Percentiles rank a stretch among this genome's conserved stretches.
Evolutionary conservation across 92 coral and sea anemone genomes (phyloP).

Genomic region (Phenganax subtilis): DNA sequence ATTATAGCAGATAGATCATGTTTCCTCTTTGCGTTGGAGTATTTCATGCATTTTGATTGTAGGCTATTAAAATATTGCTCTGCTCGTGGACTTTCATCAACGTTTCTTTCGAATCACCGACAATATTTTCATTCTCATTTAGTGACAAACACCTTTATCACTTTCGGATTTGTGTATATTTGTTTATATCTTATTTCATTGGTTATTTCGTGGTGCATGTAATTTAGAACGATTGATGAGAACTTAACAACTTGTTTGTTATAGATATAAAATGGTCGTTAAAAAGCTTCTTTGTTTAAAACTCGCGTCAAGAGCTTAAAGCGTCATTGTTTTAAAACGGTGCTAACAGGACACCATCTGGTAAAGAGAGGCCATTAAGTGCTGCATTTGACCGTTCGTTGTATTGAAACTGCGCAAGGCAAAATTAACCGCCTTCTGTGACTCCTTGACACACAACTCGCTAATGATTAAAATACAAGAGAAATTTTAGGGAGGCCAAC

Average conservation of each 20-base stretch:
- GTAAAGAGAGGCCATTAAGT: conserved; percentile 18
- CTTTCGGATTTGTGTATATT: neutral
- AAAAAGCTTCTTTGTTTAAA: conserved; percentile 23
- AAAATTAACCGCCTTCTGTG: conserved; percentile 9
- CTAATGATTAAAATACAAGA: conserved; percentile 23
- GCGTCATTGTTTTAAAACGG: conserved; percentile 13
- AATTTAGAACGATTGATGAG: conserved; percentile 21
- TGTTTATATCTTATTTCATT: neutral
- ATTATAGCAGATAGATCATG: neutral
- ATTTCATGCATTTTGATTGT: conserved; percentile 18
- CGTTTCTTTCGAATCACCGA: neutral
- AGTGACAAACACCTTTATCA: neutral
- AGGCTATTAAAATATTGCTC: conserved; percentile 4
- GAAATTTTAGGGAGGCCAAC: neutral
- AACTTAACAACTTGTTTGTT: conserved; percentile 33
- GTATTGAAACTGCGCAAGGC: neutral
- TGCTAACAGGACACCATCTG: conserved; percentile 28
- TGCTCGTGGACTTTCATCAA: neutral
- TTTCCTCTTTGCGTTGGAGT: conserved; percentile 8
- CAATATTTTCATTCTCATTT: neutral
- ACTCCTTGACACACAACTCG: neutral
- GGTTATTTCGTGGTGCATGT: neutral
- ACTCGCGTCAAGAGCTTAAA: conserved; percentile 8
- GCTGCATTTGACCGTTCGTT: neutral
- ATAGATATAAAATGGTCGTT: conserved; percentile 31